Base-by-base conservation (phyloP, 2,888 invertebrate genomes). In the Temnothorax unifasciatus region DNA sequence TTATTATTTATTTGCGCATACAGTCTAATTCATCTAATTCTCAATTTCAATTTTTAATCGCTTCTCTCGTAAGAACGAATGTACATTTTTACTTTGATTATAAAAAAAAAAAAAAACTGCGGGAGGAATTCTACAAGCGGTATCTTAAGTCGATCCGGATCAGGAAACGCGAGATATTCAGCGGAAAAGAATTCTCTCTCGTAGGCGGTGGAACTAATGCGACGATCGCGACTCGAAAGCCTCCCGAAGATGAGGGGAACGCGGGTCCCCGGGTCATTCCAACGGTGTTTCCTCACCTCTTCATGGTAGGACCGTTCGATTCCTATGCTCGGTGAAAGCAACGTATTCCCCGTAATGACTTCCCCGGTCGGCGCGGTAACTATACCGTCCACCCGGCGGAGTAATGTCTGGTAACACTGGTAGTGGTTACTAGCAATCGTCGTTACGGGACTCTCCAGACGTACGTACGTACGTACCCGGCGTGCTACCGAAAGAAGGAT, bases 361-460 rank as follows among this genome's bases (percentile, higher is more conserved):
- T 82, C 63, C 61, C 84, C 83, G 82, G 44, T 68, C 47, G 76
- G 71, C 69, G 74, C 68, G 64, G 88, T 83, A 81, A 79, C 83
- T 83, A 79, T 77, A 83, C 66, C 68, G 66, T 77, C 83, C 69
- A 79, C 83, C 68, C 79, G 83, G 34, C 61, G 83, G 38, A 81
- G 79, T 81, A 81, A 68, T 82, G 86, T 89, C 86, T 89, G 41
- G 84, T 81, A 84, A 73, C 68, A 83, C 77, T 66, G 71, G 86
- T 81, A 86, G 89, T 82, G 61, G 64, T 84, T 87, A 87, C 86
- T 86, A 86, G 86, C 86, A 86, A 89, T 87, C 86, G 82, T 85
- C 90, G 90, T 93, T 93, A 92, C 93, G 93, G 93, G 92, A 93
- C 92, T 91, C 92, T 91, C 85, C 86, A 87, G 85, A 87, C 90